phyloP scores from a whole-genome alignment of 2,888 invertebrate genomes.

The Tanytarsus gracilentus region DNA sequence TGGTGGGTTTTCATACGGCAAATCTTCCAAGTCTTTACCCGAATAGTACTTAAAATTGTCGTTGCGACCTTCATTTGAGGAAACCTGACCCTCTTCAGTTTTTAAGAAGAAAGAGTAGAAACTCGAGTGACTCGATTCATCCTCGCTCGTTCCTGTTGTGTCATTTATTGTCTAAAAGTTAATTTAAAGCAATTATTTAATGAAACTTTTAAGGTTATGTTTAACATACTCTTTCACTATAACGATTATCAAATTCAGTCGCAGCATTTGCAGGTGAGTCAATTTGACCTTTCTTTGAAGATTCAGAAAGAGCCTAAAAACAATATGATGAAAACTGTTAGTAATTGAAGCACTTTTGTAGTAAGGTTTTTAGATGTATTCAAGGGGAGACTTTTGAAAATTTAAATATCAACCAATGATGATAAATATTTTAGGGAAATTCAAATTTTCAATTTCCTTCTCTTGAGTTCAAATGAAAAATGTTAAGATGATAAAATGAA shows the following conservation, averaged over 20 bases:
- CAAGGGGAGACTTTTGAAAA: too few species aligned
- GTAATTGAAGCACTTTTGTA: not conserved
- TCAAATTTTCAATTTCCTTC: too few species aligned
- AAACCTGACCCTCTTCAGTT: conserved; percentile 48
- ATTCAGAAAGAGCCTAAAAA: conserved; percentile 25
- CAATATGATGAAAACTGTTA: not conserved
- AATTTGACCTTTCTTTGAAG: conserved; percentile 15
- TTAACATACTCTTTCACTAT: not conserved
- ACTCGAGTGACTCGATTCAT: conserved; percentile 57
- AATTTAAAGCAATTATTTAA: not conserved
- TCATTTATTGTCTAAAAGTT: conserved; percentile 35
- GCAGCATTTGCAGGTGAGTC: not conserved
- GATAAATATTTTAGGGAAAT: too few species aligned
- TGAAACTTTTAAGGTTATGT: not conserved
- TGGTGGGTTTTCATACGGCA: not conserved
- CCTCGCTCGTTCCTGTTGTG: conserved; percentile 43
- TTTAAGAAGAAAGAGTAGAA: conserved; percentile 63
- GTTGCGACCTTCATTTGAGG: conserved; percentile 33
- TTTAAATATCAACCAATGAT: too few species aligned
- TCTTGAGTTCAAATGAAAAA: too few species aligned
- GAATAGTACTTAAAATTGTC: not conserved
- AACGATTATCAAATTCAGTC: not conserved
- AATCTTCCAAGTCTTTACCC: not conserved
- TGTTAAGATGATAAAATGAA: too few species aligned
- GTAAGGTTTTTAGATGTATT: too few species aligned